Evolutionary conservation across 2,797 vertebrate species (phyloP).

Genomic region (Xenops minutus): DNA sequence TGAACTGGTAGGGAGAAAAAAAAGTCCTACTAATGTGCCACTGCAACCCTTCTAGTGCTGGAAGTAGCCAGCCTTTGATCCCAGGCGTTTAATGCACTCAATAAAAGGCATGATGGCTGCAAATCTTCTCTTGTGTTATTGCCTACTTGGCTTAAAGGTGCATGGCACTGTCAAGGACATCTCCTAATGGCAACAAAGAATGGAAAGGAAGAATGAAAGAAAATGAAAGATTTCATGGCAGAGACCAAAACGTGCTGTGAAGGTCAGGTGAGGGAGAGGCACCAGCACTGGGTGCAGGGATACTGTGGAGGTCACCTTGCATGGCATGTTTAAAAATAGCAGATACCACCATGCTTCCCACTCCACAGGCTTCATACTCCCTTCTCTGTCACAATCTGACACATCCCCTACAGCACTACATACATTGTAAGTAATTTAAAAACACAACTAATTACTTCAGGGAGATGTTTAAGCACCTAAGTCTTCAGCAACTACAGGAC

Average conservation of each 20-base stretch:
- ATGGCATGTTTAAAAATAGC: slow-evolving; percentile 1
- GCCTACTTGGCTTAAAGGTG: slow-evolving; percentile 8
- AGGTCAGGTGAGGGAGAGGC: accelerated
- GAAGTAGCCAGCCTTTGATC: slow-evolving; percentile 32
- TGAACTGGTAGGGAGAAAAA: not conserved
- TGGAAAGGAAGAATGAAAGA: not conserved
- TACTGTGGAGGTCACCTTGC: not conserved
- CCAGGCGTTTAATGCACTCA: not conserved
- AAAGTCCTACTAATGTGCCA: not conserved
- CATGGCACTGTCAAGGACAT: not conserved
- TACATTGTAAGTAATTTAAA: slow-evolving; percentile 20
- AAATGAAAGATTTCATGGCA: not conserved
- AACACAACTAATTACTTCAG: slow-evolving; percentile 10
- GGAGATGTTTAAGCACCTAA: not conserved
- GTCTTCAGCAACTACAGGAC: not conserved
- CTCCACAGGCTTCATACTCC: not conserved
- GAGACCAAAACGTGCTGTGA: not conserved
- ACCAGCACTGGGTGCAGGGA: accelerated
- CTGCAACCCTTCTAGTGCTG: not conserved
- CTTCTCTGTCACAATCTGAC: not conserved
- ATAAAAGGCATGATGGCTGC: not conserved
- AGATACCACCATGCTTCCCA: not conserved
- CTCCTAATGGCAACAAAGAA: not conserved
- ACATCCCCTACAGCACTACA: slow-evolving; percentile 7
- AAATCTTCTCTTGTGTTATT: not conserved